Conservation (phyloP, 2,113 vertebrate genomes). For the Natator depressus region DNA sequence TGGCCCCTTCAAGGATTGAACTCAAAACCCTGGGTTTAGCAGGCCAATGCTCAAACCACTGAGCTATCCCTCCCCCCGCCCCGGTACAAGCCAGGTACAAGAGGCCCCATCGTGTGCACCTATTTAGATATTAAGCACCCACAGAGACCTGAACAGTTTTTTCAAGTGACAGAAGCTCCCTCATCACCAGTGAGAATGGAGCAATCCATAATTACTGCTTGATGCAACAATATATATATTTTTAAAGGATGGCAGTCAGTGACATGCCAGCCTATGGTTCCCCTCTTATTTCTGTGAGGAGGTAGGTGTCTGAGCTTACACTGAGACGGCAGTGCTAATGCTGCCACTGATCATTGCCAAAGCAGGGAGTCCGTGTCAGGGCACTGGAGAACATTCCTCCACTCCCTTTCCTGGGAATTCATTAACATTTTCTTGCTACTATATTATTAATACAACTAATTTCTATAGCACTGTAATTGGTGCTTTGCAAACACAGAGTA, state of each 20-base stretch:
- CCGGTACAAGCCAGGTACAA: not conserved
- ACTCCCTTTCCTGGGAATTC: constrained; percentile 7
- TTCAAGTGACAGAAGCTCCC: not conserved
- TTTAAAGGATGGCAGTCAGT: not conserved
- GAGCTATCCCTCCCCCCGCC: no score
- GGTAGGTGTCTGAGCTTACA: not conserved
- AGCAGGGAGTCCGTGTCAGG: constrained; percentile 25
- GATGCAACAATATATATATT: not conserved
- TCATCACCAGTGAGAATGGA: not conserved
- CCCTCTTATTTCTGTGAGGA: not conserved
- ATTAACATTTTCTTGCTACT: constrained; percentile 57
- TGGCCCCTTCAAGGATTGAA: no score
- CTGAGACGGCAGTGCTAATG: not conserved
- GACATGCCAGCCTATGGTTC: not conserved
- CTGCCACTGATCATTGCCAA: constrained; percentile 23
- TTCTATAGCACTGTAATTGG: constrained; percentile 48
- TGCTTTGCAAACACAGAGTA: not conserved
- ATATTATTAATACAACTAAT: constrained; percentile 59
- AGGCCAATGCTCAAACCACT: no score
- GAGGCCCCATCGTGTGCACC: accelerated
- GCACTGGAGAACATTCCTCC: constrained; percentile 2
- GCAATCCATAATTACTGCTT: not conserved
- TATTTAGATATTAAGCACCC: not conserved
- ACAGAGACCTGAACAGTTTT: not conserved
- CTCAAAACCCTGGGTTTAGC: no score